Conservation (phyloP, 2,113 vertebrate species). For the Anoplopoma fimbria region DNA sequence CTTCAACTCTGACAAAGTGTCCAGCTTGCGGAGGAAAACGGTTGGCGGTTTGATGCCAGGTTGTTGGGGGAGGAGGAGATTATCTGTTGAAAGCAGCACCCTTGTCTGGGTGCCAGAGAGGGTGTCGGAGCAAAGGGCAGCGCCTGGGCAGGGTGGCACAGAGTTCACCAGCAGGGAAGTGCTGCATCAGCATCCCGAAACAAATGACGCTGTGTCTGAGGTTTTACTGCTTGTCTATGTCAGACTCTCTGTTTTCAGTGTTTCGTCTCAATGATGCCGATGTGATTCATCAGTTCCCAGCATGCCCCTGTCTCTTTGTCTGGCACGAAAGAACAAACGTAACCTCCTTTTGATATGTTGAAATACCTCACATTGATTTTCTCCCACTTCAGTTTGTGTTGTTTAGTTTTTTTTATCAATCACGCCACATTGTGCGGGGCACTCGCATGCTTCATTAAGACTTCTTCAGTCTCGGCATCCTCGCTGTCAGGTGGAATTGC, state of each 20-base stretch:
- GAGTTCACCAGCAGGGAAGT: conserved; percentile 65
- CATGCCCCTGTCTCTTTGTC: conserved; percentile 1
- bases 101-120: conserved; percentile 50
- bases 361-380: background rate
- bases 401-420: background rate
- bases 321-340: conserved; percentile 4
- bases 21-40: conserved; percentile 10
- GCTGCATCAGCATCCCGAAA: conserved; percentile 60
- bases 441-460: background rate
- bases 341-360: conserved; percentile 20
- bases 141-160: conserved; percentile 61
- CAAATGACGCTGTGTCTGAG: conserved; percentile 60
- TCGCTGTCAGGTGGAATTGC: background rate
- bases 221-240: conserved; percentile 38
- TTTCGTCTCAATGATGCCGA: conserved; percentile 40
- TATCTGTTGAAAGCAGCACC: conserved; percentile 26
- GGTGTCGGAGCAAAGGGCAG: conserved; percentile 52
- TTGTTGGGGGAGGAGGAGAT: background rate
- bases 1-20: background rate
- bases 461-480: background rate
- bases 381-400: background rate
- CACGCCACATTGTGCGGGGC: background rate
- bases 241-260: too few species aligned
- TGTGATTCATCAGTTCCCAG: conserved; percentile 71
- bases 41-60: background rate